Evolutionary conservation across 2,113 vertebrate species (phyloP).

Genomic region (Callaeas wilsoni): DNA sequence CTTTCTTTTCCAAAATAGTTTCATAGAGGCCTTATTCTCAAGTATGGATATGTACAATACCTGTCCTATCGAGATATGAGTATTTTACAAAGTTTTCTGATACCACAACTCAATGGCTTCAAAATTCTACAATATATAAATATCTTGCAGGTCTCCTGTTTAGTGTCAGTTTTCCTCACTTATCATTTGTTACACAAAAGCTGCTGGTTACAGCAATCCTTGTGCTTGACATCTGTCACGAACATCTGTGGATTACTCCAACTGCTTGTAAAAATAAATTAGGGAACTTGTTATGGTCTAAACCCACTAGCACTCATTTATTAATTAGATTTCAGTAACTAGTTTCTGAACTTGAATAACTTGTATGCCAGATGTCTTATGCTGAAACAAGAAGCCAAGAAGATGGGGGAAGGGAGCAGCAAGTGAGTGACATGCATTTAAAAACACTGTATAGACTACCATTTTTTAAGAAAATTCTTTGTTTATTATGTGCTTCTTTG

Average conservation of each 20-base stretch:
- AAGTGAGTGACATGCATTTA: background rate
- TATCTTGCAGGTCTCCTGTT: background rate
- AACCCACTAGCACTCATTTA: background rate
- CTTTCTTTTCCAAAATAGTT: background rate
- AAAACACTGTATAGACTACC: background rate
- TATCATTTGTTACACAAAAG: background rate
- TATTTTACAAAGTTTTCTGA: background rate
- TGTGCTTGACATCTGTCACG: background rate
- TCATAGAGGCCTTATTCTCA: background rate
- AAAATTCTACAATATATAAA: background rate
- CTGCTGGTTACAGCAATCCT: background rate
- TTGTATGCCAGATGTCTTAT: background rate
- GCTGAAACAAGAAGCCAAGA: background rate
- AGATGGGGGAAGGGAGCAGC: background rate
- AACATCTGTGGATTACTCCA: background rate
- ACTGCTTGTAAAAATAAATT: background rate
- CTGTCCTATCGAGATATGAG: background rate
- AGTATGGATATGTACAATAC: background rate
- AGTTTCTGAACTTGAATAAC: constrained; percentile 34
- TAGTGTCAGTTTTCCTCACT: background rate
- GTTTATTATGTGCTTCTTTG: background rate
- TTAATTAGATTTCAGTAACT: constrained; percentile 15
- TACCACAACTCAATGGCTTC: background rate
- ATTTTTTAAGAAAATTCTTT: background rate
- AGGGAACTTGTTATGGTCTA: background rate